Conservation (phyloP, 2,888 invertebrate species). For the Eristalinus sepulchralis region DNA sequence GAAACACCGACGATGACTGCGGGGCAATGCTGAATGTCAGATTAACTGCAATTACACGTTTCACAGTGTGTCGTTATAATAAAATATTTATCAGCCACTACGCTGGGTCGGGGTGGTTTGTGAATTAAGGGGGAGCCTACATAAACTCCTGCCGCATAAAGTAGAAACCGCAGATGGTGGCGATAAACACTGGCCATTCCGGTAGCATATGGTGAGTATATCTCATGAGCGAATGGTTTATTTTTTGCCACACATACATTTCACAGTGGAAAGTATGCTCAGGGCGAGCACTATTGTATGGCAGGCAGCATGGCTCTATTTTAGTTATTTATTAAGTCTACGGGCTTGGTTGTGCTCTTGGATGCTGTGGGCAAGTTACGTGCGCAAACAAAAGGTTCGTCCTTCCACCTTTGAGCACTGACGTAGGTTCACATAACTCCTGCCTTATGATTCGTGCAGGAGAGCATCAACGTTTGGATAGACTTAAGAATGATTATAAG, state of each 20-base stretch:
- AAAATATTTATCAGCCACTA: constrained; percentile 65
- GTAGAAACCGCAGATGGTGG: constrained; percentile 48
- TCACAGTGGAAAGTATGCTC: constrained; percentile 20
- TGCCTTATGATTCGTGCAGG: background rate
- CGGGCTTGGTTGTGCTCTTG: background rate
- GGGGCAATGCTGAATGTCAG: constrained; percentile 61
- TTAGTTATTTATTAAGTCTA: constrained; percentile 32
- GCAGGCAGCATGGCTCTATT: constrained; percentile 15
- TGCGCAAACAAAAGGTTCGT: background rate
- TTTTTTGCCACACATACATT: constrained; percentile 23
- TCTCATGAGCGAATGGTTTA: constrained; percentile 43
- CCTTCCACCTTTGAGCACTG: background rate
- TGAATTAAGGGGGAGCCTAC: constrained; percentile 54
- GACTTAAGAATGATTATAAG: background rate
- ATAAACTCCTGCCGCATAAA: constrained; percentile 4
- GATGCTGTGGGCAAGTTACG: background rate
- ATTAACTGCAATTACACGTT: constrained; percentile 60
- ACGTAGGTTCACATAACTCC: background rate
- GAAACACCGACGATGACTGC: constrained; percentile 1
- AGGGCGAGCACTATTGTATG: constrained; percentile 41
- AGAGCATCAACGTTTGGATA: background rate
- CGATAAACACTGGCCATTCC: constrained; percentile 52
- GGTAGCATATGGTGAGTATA: constrained; percentile 47
- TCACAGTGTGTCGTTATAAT: constrained; percentile 43
- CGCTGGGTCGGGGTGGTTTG: constrained; percentile 59